A percentile compares a stretch with the other conserved stretches of the same genome.
These are phyloP conservation scores for Myotis lucifugus DNA, from an alignment of 2,113 vertebrate genomes.

Conservation along the genomic window DNA sequence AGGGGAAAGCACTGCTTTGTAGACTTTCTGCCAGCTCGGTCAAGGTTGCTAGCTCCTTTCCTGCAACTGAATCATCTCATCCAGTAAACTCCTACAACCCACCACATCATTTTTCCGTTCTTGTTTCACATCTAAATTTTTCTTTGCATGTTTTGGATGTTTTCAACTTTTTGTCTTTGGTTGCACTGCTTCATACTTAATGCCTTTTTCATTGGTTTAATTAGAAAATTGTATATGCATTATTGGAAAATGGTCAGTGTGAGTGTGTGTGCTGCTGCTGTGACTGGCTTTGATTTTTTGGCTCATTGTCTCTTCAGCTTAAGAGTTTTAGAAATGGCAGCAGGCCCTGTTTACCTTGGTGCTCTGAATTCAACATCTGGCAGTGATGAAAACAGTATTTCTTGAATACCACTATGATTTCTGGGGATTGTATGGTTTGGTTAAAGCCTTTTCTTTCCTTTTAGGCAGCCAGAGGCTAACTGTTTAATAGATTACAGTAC, in stretches of 20 bases:
- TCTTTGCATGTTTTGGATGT: conserved; percentile 75
- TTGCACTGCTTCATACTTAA: conserved; percentile 74
- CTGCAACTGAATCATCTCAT: conserved; percentile 74
- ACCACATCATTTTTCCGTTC: neutral
- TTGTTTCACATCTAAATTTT: conserved; percentile 68
- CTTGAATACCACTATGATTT: neutral
- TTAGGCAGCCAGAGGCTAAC: neutral
- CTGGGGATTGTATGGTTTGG: neutral
- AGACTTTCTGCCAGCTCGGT: conserved; percentile 79
- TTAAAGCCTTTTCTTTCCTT: conserved; percentile 10
- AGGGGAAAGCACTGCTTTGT: conserved; percentile 76
- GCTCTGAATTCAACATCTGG: neutral
- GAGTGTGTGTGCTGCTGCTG: neutral
- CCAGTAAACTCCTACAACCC: conserved; percentile 66
- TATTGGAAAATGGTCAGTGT: neutral
- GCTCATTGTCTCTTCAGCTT: neutral
- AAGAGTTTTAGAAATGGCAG: neutral
- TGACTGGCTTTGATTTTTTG: neutral
- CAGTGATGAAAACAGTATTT: neutral
- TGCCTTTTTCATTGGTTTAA: neutral
- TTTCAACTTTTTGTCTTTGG: conserved; percentile 78
- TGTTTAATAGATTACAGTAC: neutral
- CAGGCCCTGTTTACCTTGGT: neutral
- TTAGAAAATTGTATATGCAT: neutral
- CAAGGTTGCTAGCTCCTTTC: conserved; percentile 80